A percentile compares a stretch with the other conserved stretches of the same genome.
Evolutionary conservation across 2,113 vertebrate species (phyloP).

Genomic region (Ceyx margarethae): DNA sequence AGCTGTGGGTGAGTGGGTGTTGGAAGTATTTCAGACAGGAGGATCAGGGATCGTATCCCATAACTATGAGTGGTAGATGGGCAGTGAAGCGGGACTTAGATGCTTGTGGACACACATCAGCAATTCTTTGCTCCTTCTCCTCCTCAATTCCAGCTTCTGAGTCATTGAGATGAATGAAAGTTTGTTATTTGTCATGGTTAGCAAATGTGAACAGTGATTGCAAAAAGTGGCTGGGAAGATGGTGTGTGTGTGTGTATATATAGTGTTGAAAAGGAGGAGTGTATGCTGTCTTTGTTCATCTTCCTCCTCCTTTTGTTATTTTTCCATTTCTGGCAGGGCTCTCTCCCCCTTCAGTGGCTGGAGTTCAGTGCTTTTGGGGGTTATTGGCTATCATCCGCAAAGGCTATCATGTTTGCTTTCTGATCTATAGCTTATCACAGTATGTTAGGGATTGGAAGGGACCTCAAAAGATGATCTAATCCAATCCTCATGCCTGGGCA

Average conservation of each 20-base stretch:
- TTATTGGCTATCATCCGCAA: background rate
- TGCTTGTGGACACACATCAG: background rate
- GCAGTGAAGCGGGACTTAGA: background rate
- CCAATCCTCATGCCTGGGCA: too few species aligned
- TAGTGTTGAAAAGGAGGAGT: background rate
- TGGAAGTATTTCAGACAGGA: background rate
- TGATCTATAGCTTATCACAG: background rate
- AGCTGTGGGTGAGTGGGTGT: background rate
- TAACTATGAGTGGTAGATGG: background rate
- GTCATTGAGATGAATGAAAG: background rate
- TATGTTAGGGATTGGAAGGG: too few species aligned
- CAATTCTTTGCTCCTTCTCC: background rate
- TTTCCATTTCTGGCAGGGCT: background rate
- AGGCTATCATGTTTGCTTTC: background rate
- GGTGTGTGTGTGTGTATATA: background rate
- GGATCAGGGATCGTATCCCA: background rate
- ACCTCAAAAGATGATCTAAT: too few species aligned
- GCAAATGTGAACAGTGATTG: background rate
- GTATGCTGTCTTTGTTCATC: background rate
- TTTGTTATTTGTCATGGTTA: background rate
- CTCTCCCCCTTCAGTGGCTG: background rate
- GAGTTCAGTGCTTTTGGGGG: background rate
- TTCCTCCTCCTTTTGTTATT: constrained; percentile 18
- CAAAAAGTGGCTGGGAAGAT: background rate
- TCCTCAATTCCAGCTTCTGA: background rate